These are phyloP conservation scores for Apteryx owenii DNA, from an alignment of 2,113 vertebrate species.

Conservation along the genomic window DNA sequence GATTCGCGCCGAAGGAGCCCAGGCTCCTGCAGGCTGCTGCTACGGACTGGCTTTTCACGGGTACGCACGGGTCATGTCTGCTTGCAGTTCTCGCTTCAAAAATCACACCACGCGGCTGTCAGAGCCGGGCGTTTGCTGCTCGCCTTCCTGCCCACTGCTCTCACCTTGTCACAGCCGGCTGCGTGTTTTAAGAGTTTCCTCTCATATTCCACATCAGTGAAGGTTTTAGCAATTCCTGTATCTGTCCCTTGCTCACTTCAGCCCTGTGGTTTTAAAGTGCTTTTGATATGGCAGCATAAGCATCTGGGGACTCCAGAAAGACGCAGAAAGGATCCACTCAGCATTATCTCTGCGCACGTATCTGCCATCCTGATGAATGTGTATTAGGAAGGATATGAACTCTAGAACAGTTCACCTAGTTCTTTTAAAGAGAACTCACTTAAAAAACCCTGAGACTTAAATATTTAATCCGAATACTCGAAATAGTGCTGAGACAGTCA, in stretches of 20 bases:
- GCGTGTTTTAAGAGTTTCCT: neutral
- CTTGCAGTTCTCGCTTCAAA: neutral
- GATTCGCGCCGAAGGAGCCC: neutral
- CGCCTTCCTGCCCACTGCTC: neutral
- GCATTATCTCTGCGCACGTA: accelerated
- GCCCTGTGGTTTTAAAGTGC: neutral
- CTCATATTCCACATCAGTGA: neutral
- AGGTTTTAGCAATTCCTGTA: neutral
- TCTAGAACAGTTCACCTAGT: neutral
- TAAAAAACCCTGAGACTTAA: neutral
- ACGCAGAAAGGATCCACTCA: neutral
- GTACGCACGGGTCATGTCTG: too few relatives aligned
- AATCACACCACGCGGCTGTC: accelerated
- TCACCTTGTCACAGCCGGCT: neutral
- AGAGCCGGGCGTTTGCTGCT: neutral
- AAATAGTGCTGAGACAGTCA: neutral
- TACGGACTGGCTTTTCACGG: neutral
- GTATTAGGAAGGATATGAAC: neutral
- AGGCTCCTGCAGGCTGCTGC: neutral
- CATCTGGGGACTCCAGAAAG: neutral
- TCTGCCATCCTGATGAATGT: neutral
- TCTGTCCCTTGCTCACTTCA: neutral
- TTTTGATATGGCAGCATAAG: neutral
- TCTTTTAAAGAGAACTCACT: neutral
- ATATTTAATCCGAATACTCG: neutral